Conservation (phyloP, 2,113 vertebrate genomes). For the Oostethus manadensis region DNA sequence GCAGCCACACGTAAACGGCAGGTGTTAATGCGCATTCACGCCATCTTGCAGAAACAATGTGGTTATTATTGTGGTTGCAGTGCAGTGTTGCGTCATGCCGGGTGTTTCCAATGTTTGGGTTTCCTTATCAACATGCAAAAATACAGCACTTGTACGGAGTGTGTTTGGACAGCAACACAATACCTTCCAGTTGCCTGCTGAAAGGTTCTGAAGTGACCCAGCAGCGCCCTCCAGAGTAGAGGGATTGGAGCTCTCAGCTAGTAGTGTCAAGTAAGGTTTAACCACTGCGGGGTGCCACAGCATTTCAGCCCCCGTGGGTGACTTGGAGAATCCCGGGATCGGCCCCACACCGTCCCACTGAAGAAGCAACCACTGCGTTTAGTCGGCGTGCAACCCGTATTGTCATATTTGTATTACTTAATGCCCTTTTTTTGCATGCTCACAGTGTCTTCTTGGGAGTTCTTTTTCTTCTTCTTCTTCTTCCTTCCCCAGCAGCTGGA, state of each 20-base stretch:
- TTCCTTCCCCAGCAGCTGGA: conserved; percentile 96
- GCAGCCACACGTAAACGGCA: conserved; percentile 6
- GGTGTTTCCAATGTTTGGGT: too few species aligned
- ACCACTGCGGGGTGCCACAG: conserved; percentile 96
- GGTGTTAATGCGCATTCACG: too few species aligned
- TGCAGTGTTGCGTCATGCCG: too few species aligned
- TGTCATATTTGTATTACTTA: neutral
- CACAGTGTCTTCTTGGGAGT: conserved; percentile 85
- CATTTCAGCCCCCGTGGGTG: conserved; percentile 95
- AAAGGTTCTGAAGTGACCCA: conserved; percentile 94
- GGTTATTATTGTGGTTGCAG: neutral
- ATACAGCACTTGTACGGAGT: too few species aligned
- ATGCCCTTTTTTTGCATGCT: conserved; percentile 26
- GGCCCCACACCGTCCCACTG: conserved; percentile 98
- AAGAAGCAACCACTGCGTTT: conserved; percentile 30
- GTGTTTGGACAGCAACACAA: conserved; percentile 10
- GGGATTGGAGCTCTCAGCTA: conserved; percentile 96
- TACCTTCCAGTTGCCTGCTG: conserved; percentile 98
- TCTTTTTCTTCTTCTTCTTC: conserved; percentile 94
- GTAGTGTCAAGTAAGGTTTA: conserved; percentile 91
- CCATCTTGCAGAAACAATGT: neutral
- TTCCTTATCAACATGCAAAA: too few species aligned
- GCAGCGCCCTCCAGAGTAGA: conserved; percentile 95
- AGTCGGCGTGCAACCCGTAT: neutral
- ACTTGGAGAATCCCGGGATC: conserved; percentile 92